Conservation (phyloP, 2,888 invertebrate species). For the Tridacna gigas region DNA sequence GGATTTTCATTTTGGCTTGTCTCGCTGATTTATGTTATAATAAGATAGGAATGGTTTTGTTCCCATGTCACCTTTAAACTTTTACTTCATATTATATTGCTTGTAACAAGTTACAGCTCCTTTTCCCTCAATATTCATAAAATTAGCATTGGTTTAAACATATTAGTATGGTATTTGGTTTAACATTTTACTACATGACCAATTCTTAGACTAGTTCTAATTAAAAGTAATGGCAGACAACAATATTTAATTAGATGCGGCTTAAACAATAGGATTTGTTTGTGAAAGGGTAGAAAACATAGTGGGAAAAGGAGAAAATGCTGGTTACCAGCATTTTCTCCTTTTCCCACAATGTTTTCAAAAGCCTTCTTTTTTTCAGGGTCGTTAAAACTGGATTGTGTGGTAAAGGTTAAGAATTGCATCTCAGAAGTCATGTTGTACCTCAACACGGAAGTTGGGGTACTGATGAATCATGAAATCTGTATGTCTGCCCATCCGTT, state of each 20-base stretch:
- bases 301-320: background rate
- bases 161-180: too few relatives aligned
- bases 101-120: too few relatives aligned
- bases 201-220: too few relatives aligned
- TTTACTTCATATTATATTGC: background rate
- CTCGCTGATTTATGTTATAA: conserved; percentile 12
- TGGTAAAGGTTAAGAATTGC: background rate
- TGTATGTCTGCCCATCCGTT: too few relatives aligned
- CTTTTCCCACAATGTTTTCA: background rate
- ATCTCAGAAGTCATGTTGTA: too few relatives aligned
- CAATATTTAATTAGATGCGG: too few relatives aligned
- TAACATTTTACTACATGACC: too few relatives aligned
- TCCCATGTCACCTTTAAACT: background rate
- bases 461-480: too few relatives aligned
- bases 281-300: background rate
- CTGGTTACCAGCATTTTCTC: background rate
- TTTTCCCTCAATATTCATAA: too few relatives aligned
- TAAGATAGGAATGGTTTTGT: background rate
- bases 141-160: too few relatives aligned
- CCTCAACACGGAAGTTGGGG: too few relatives aligned
- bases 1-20: conserved; percentile 8
- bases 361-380: background rate
- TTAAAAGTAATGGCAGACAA: too few relatives aligned
- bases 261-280: background rate
- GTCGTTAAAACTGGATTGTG: background rate